These are phyloP conservation scores for Gadus chalcogrammus DNA, from an alignment of 2,113 vertebrate species.

Conservation along the genomic window DNA sequence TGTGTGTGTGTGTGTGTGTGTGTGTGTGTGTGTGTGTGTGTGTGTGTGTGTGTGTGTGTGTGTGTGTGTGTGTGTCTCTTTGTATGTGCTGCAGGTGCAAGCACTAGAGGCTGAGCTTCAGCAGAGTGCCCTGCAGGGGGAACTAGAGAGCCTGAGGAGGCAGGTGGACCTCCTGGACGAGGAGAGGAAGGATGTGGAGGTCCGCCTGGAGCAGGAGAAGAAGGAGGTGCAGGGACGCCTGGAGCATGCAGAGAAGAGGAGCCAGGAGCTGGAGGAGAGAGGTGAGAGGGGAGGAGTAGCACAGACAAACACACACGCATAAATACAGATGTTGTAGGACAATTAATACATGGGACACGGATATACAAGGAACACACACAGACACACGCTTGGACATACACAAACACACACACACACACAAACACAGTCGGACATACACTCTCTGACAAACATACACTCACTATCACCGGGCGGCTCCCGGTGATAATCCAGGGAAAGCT, in stretches of 20 bases:
- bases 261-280: conserved; percentile 52
- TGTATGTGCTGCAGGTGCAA: conserved; percentile 57
- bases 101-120: conserved; percentile 65
- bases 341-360: not conserved
- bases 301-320: conserved; percentile 9
- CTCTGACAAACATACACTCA: not conserved
- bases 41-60: too few species aligned
- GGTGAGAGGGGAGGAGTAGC: not conserved
- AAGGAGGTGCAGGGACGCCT: conserved; percentile 68
- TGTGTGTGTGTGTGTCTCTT: too few species aligned
- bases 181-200: conserved; percentile 49
- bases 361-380: not conserved
- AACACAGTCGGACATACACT: not conserved
- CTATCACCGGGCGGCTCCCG: not conserved
- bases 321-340: not conserved
- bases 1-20: not conserved
- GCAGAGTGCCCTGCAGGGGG: conserved; percentile 59
- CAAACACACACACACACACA: not conserved
- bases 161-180: conserved; percentile 74
- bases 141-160: conserved; percentile 66
- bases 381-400: not conserved
- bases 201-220: not conserved
- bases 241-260: conserved; percentile 63
- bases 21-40: too few species aligned
- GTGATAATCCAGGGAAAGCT: too few species aligned